Evolutionary conservation across 2,888 invertebrate genomes (phyloP), one percentile per base, ranked within the genome.

Genomic region (Drosophila atripex): DNA sequence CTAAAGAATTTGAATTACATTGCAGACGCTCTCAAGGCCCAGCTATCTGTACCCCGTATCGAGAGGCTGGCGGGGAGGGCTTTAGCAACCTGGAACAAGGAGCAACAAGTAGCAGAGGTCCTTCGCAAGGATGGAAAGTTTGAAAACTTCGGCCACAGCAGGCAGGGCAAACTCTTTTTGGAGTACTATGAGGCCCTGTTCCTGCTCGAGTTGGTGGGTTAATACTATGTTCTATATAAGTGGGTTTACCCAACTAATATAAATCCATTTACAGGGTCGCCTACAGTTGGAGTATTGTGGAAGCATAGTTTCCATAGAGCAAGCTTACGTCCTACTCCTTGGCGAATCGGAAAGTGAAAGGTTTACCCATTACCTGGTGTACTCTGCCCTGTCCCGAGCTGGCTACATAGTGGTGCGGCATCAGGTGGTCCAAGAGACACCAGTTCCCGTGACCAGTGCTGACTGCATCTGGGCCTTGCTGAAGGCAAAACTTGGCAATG

Each of bases 51-150:
- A 16, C 82, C 89, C 0, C 88, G 91, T 1, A 89, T 90, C 28
- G 91, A 90, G 12, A 85, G 90, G 1, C 56, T 86, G 1, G 68
- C 51, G 1, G 90, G 88, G 4, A 83, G 91, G n/a, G 78, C 90
- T 0, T 2, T 86, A 30, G 91, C 84, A 0, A 75, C 64, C 1
- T 91, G 91, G 91, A 82, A 88, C 21, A 28, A 49, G 0, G 71
- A 79, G 9, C 74, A 76, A 49, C 78, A 86, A 54, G 86, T 86
- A 2, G 90, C 89, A 0, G 88, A 88, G 52, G 76, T 91, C 0
- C 16, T 85, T 7, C 88, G 79, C 3, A 91, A 90, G 59, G 90
- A 90, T 77, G 91, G 91, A 0, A 91, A 91, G 75, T 91, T 91
- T 71, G 86, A 86, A 7, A 78, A 75, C 14, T 91, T 90, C 64